phyloP scores from a whole-genome alignment of 2,113 vertebrate genomes.

The Pangasianodon gigas region DNA sequence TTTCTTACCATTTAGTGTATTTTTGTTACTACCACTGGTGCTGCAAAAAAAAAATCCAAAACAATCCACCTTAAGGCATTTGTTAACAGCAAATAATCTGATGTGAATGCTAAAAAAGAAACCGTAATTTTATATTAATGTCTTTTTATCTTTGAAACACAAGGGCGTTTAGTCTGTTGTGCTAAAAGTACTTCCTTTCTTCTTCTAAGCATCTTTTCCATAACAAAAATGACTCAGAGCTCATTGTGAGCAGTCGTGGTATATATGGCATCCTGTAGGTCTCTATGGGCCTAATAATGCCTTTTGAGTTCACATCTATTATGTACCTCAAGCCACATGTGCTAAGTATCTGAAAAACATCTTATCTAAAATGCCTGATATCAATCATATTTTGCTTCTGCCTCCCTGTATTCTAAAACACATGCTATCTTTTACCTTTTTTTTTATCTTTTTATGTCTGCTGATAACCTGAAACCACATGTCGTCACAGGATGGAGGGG shows the following conservation, averaged over 20 bases:
- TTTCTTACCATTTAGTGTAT: background rate
- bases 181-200: background rate
- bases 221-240: background rate
- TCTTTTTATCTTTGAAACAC: background rate
- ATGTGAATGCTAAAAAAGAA: background rate
- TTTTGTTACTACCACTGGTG: background rate
- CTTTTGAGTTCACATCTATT: slow-evolving; percentile 35
- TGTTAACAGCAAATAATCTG: background rate
- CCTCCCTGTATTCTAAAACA: slow-evolving; percentile 19
- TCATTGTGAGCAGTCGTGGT: background rate
- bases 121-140: background rate
- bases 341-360: slow-evolving; percentile 27
- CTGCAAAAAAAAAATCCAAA: background rate
- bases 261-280: slow-evolving; percentile 13
- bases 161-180: background rate
- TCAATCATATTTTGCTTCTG: slow-evolving; percentile 46
- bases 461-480: slow-evolving; percentile 52
- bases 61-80: background rate
- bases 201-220: slow-evolving; percentile 11
- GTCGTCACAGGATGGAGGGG: background rate
- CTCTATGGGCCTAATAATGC: slow-evolving; percentile 28
- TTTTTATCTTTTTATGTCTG: background rate
- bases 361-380: slow-evolving; percentile 42
- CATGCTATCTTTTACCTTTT: slow-evolving; percentile 34
- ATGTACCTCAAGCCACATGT: slow-evolving; percentile 25